Base-by-base conservation (phyloP, 1,140 invertebrate species). In the Hylaeus volcanicus region DNA sequence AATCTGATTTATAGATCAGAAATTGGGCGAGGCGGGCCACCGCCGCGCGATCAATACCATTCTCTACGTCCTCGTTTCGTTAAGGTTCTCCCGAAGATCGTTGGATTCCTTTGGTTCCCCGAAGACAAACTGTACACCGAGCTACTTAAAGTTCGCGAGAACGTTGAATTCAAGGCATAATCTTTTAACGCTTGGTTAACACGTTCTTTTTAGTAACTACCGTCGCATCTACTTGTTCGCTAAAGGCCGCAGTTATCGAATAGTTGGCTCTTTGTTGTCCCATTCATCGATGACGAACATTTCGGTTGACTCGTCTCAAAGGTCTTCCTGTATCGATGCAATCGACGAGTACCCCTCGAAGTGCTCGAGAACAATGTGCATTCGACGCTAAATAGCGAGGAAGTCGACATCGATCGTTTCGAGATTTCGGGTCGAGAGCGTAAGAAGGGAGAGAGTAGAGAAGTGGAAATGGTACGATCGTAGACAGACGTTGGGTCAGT, bases 1-100 rank as follows among this genome's bases (percentile, higher is more conserved):
- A 74, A 74, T 65, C 51, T 73, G 43, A 73, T 74, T 79, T 74
- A 64, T 79, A 74, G 70, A 79, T 73, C 77, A 55, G 68, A 74
- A 64, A 65, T 79, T 74, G 77, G 70, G 70, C 51, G 61, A 79
- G 70, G 70, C 61, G 70, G 15, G 26, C 37, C 5, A 37, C 9
- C 70, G 1, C 11, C 9, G 5, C 1, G 11, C 41, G 77, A 79
- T 79, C 77, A 79, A 79, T 79, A 79, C 70, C 56, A 53, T 63
- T 65, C 43, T 43, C n/a, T 11, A 12, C 26, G 60, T 53, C 5
- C 14, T 15, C 51, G 48, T 64, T 65, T 51, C 65, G 12, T 5
- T 39, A 51, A 65, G 41, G 39, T 56, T 41, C 37, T 6, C n/a
- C 39, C n/a, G 5, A 60, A 41, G 37, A 14, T 75, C 63, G 5